These are phyloP conservation scores for Oreotrochilus melanogaster DNA, from an alignment of 2,113 vertebrate species.

Conservation along the genomic window DNA sequence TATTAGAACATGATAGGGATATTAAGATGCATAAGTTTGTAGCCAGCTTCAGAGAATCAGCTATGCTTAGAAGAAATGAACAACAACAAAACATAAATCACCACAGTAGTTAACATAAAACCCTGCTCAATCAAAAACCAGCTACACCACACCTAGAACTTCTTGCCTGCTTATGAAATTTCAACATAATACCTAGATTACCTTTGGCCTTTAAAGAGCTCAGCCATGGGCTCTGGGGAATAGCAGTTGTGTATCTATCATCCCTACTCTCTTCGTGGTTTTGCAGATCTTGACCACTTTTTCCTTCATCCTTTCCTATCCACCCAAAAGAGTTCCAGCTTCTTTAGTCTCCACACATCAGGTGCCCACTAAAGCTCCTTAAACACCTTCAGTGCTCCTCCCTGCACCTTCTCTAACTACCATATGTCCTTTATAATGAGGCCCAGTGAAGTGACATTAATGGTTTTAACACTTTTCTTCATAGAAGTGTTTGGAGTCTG, in stretches of 20 bases:
- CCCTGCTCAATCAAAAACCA: background rate
- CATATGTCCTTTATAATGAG: background rate
- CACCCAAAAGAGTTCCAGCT: background rate
- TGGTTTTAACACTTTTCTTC: background rate
- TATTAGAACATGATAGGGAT: accelerated
- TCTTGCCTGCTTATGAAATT: accelerated
- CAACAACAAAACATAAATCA: accelerated
- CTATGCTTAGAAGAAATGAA: accelerated
- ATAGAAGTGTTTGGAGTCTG: background rate
- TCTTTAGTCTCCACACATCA: background rate
- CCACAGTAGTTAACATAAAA: accelerated
- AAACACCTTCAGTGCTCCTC: accelerated
- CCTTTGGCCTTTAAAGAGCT: background rate
- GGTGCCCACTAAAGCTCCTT: background rate
- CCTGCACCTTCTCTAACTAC: background rate
- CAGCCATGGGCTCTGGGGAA: background rate
- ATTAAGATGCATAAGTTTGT: accelerated
- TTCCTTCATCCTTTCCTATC: background rate
- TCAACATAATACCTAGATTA: accelerated
- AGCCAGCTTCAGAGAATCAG: background rate
- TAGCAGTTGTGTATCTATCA: background rate
- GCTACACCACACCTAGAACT: background rate
- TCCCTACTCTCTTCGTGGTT: accelerated
- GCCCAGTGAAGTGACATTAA: background rate
- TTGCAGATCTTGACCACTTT: background rate